Percentiles rank a stretch among this genome's conserved stretches.
Conservation (phyloP, 2,888 invertebrate species). For the Nematopogon swammerdamellus region DNA sequence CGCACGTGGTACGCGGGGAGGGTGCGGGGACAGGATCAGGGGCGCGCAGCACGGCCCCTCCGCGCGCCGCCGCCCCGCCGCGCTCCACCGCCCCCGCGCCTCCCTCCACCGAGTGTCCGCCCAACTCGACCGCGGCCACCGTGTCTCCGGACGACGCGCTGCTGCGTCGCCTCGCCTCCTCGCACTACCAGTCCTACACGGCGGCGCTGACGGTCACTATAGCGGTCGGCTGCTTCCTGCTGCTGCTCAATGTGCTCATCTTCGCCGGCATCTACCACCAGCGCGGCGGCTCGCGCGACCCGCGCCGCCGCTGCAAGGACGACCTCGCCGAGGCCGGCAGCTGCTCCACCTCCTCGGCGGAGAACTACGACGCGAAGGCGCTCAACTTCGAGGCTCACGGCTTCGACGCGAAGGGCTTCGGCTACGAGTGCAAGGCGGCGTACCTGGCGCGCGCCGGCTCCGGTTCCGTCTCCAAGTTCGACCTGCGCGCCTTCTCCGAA, state of each 20-base stretch:
- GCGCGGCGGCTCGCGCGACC: slow-evolving; percentile 62
- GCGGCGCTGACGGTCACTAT: slow-evolving; percentile 87
- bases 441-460: slow-evolving; percentile 43
- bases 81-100: slow-evolving; percentile 34
- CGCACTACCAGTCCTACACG: slow-evolving; percentile 85
- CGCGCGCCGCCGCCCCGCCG: slow-evolving; percentile 47
- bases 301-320: slow-evolving; percentile 74
- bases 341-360: slow-evolving; percentile 58
- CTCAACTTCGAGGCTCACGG: slow-evolving; percentile 49
- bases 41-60: slow-evolving; percentile 24
- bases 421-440: slow-evolving; percentile 55
- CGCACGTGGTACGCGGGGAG: slow-evolving; percentile 49
- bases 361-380: slow-evolving; percentile 57
- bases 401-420: slow-evolving; percentile 53
- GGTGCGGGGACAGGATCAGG: slow-evolving; percentile 22
- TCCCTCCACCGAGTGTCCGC: slow-evolving; percentile 72
- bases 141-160: slow-evolving; percentile 65
- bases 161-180: slow-evolving; percentile 71
- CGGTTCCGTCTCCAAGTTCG: slow-evolving; percentile 37
- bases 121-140: slow-evolving; percentile 50
- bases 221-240: slow-evolving; percentile 78
- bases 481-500: slow-evolving; percentile 49
- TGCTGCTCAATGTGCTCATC: slow-evolving; percentile 78
- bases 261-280: slow-evolving; percentile 89
- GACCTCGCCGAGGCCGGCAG: slow-evolving; percentile 72